These are phyloP conservation scores for Furnarius figulus DNA, from an alignment of 2,113 vertebrate species.

Conservation along the genomic window DNA sequence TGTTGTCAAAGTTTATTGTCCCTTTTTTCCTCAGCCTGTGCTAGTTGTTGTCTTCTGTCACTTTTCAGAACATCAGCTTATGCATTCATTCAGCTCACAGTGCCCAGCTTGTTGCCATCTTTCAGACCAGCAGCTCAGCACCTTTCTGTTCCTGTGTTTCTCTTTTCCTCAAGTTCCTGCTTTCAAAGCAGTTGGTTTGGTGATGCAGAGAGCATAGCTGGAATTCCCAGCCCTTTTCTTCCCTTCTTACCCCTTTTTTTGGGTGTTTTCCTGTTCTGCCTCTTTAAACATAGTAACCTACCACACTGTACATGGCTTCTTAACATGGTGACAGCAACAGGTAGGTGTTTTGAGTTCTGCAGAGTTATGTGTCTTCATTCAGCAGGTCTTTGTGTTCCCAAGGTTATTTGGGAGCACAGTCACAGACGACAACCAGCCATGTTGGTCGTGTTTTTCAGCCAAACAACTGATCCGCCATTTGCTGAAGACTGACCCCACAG, in stretches of 20 bases:
- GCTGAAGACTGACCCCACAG: slow-evolving; percentile 94
- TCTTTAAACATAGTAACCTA: background rate
- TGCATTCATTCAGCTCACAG: background rate
- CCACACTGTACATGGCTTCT: background rate
- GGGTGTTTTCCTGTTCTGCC: background rate
- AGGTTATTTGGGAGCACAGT: background rate
- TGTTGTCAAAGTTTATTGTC: background rate
- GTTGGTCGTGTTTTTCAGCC: slow-evolving; percentile 71
- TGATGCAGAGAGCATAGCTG: background rate
- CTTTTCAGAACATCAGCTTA: background rate
- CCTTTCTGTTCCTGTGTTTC: background rate
- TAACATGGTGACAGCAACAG: background rate
- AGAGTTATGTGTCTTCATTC: background rate
- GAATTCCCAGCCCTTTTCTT: background rate
- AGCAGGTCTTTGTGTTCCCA: background rate
- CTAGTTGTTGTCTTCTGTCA: background rate
- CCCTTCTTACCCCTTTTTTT: background rate
- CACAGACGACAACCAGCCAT: background rate
- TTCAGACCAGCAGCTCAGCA: background rate
- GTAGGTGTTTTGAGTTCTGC: background rate
- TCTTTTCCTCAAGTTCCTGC: background rate
- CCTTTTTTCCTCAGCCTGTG: background rate
- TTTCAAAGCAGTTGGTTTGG: background rate
- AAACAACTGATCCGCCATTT: slow-evolving; percentile 93
- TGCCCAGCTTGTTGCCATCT: background rate